Base-by-base conservation (phyloP, 2,888 invertebrate genomes). In the Tenthredo livida region DNA sequence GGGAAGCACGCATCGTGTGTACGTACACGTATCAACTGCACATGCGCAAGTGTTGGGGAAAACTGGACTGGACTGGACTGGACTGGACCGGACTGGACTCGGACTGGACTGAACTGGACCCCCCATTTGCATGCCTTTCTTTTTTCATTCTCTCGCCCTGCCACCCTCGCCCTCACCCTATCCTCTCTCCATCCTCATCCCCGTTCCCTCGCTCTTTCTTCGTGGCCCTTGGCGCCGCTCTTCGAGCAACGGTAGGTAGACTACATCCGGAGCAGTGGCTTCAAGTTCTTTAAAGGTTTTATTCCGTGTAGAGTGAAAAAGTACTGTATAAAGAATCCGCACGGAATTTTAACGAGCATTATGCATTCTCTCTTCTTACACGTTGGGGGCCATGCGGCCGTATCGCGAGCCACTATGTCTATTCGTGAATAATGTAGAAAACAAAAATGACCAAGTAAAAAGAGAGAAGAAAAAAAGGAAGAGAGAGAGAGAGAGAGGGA, bases 101-200 rank as follows among this genome's bases (percentile, higher is more conserved):
- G 88, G 85, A 87, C 88, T 88, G 82, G 33, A 82, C 80, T 89
- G 87, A 88, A 89, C 87, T 87, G 88, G 87, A 85, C 87, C 88
- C 88, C 88, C 88, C 89, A 90, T 90, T 90, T 90, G 89, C 90
- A 90, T 90, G 88, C 88, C 87, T 88, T 87, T 89, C 90, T 88
- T 90, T 89, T 87, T 70, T 70, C 70, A 70, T 67, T 83, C 83
- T 50, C 83, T 88, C 84, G 80, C 85, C 87, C 73, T 85, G 47
- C 87, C 86, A 87, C 87, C 86, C 86, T 87, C 88, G 83, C 75
- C 29, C 54, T 15, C 9, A 15, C n/a, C 33, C 78, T 17, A 21
- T 29, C 77, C 21, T 12, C 54, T 77, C 37, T 50, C 33, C 2
- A 25, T 75, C 47, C 47, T 25, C 37, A 33, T 70, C 70, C 70